Base-by-base conservation (phyloP, 30 jellyfish, hydroid and myxozoan species). In the Pseudorhiza aurosa region DNA sequence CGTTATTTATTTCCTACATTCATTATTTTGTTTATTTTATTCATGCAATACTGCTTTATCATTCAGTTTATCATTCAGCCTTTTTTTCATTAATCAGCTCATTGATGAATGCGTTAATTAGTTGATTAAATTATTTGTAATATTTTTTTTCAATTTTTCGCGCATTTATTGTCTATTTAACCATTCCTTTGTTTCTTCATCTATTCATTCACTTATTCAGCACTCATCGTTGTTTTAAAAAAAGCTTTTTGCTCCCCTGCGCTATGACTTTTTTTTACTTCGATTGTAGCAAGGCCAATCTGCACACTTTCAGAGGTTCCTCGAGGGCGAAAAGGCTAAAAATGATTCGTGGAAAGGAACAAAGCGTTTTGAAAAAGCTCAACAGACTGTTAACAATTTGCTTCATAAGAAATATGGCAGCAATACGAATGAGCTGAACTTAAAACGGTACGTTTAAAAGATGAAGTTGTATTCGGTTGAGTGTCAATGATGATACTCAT, bases 321-420 rank as follows among this genome's bases (percentile, higher is more conserved):
- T 77, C 1, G 89, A 77, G 10, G 70, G 82, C 2, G 89, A 77
- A 63, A 62, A 60, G 37, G 72, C 89, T n/a, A 77, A 62, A 45
- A 77, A 77, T 60, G 89, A 77, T 26, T 46, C 60, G 29, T 77
- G 89, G 89, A 46, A 30, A 68, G 89, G 55, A 29, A 77, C 55
- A 76, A 77, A 62, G 46, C 56, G 89, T 30, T 77, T 39, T 33
- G 74, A 62, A 46, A 77, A 65, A 24, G 74, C 89, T 1, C 89
- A 77, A 24, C 89, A 77, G n/a, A 35, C 27, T 12, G 26, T 77
- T 28, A 77, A 77, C 30, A 45, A 42, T 33, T 17, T 46, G 2
- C 60, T 77, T 19, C 81, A 62, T 28, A 77, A 77, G 82, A 64
- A 77, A 37, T 60, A 59, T 30, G 81, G 82, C 25, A 47, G 36